A percentile compares a stretch with the other conserved stretches of the same genome.
Conservation (phyloP, 2,113 vertebrate genomes). For the Camarhynchus parvulus region DNA sequence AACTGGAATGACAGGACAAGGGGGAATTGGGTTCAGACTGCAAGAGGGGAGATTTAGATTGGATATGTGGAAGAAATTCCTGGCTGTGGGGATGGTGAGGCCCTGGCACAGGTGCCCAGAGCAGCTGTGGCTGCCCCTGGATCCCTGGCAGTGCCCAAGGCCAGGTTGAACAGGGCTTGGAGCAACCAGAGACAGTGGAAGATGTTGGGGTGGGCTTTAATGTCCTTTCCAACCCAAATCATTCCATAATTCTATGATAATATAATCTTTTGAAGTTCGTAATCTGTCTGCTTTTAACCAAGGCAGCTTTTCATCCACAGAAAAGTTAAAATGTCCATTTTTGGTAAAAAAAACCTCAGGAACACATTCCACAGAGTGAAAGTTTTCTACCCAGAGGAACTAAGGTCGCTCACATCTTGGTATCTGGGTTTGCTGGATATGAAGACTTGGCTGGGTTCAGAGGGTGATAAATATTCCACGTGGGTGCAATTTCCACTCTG, state of each 20-base stretch:
- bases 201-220: background rate
- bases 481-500: background rate
- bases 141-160: background rate
- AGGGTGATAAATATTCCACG: background rate
- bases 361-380: rapidly evolving
- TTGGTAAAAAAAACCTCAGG: background rate
- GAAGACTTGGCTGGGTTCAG: background rate
- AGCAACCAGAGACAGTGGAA: rapidly evolving
- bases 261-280: background rate
- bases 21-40: background rate
- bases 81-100: too few species aligned
- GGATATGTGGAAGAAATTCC: background rate
- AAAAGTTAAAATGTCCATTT: background rate
- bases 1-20: background rate
- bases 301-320: background rate
- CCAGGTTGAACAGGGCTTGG: background rate
- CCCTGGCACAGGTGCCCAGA: background rate
- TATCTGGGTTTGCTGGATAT: background rate
- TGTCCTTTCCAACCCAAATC: background rate
- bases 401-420: background rate
- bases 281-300: background rate
- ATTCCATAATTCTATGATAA: background rate
- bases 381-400: background rate
- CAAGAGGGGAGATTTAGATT: background rate
- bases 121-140: background rate